These are phyloP conservation scores for Paratrypauchen microcephalus DNA, from an alignment of 2,797 vertebrate species.

Conservation along the genomic window DNA sequence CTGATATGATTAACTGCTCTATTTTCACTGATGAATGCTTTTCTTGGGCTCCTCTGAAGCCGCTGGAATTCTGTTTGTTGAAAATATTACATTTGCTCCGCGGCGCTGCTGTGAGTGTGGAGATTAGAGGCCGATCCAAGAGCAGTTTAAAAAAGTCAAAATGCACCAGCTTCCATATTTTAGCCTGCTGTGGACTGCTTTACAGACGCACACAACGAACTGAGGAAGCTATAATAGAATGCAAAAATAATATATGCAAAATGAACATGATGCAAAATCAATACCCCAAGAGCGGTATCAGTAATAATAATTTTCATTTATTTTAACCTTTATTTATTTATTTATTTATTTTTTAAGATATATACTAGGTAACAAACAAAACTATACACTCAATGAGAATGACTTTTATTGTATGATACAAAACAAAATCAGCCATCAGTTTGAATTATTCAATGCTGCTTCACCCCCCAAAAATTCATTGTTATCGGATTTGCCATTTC, in stretches of 20 bases:
- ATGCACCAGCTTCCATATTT: conserved; percentile 34
- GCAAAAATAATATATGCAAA: background rate
- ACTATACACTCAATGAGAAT: too few relatives aligned
- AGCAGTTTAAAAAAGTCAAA: conserved; percentile 33
- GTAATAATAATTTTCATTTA: too few relatives aligned
- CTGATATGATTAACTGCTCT: conserved; percentile 29
- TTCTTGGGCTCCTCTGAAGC: conserved; percentile 29
- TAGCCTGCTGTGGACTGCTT: conserved; percentile 40
- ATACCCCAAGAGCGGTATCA: too few relatives aligned
- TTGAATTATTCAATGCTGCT: too few relatives aligned
- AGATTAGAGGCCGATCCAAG: conserved; percentile 45
- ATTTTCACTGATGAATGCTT: conserved; percentile 41
- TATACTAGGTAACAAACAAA: too few relatives aligned
- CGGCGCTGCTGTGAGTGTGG: conserved; percentile 40
- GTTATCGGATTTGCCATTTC: too few relatives aligned
- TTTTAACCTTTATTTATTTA: too few relatives aligned
- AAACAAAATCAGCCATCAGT: too few relatives aligned
- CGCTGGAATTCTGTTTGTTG: conserved; percentile 40
- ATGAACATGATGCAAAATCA: background rate
- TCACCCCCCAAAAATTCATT: too few relatives aligned
- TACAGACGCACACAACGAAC: background rate
- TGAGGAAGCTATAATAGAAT: background rate
- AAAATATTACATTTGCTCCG: conserved; percentile 41
- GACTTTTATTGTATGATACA: too few relatives aligned
- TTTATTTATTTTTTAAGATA: too few relatives aligned